phyloP scores from a whole-genome alignment of 2,888 invertebrate species.

The Dasypogon diadema region DNA sequence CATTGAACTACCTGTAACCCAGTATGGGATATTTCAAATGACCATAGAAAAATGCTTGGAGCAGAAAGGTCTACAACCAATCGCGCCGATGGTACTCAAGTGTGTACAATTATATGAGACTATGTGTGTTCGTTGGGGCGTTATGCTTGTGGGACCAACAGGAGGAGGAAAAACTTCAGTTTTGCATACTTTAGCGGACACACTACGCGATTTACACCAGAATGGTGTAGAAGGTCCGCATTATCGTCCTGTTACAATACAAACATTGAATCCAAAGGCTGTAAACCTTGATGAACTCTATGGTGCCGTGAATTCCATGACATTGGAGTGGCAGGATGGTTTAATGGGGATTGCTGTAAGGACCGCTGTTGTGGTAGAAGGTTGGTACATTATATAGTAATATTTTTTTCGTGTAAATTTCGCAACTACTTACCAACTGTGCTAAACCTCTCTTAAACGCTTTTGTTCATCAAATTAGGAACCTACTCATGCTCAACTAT shows the following conservation, averaged over 20 bases:
- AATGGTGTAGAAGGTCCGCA: slow-evolving; percentile 73
- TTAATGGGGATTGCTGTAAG: slow-evolving; percentile 75
- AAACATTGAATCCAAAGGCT: slow-evolving; percentile 89
- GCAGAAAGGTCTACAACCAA: slow-evolving; percentile 75
- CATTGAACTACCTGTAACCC: slow-evolving; percentile 80
- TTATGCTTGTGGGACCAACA: slow-evolving; percentile 92
- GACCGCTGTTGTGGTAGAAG: slow-evolving; percentile 63
- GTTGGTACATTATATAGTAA: no score
- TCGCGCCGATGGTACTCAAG: slow-evolving; percentile 66
- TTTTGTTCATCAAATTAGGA: no score
- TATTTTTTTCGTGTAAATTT: no score
- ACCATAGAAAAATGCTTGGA: slow-evolving; percentile 73
- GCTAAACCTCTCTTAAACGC: no score
- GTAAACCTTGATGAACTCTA: slow-evolving; percentile 89
- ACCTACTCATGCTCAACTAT: no score
- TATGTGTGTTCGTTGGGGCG: slow-evolving; percentile 91
- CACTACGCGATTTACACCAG: slow-evolving; percentile 76
- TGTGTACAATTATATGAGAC: slow-evolving; percentile 88
- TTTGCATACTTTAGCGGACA: slow-evolving; percentile 79
- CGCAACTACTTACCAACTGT: no score
- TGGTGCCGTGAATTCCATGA: slow-evolving; percentile 85
- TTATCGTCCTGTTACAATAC: slow-evolving; percentile 81
- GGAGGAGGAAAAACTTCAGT: slow-evolving; percentile 88
- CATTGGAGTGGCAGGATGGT: slow-evolving; percentile 93
- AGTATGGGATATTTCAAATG: slow-evolving; percentile 81